These are phyloP conservation scores for Malthinus flaveolus DNA, from an alignment of 2,888 invertebrate genomes.

Conservation along the genomic window DNA sequence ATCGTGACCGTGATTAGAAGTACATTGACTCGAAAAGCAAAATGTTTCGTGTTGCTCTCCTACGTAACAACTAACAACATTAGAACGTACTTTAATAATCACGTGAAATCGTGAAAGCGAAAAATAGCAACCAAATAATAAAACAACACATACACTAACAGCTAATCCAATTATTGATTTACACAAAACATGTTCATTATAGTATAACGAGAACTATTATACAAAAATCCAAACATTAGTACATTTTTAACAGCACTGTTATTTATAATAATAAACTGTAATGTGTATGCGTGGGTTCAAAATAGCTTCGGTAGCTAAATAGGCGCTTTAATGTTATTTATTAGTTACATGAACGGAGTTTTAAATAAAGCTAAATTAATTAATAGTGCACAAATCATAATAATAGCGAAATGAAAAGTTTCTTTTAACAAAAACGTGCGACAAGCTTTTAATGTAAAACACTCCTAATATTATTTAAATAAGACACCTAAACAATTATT, in stretches of 20 bases:
- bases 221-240: too few species aligned
- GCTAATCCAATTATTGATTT: conserved; percentile 18
- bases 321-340: neutral
- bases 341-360: neutral
- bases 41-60: conserved; percentile 15
- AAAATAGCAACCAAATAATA: conserved; percentile 5
- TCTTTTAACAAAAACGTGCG: too few species aligned
- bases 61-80: conserved; percentile 7
- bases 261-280: neutral
- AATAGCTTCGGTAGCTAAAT: conserved; percentile 6
- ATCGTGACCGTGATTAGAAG: conserved; percentile 16
- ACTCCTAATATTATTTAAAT: too few species aligned
- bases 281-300: neutral
- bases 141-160: conserved; percentile 2
- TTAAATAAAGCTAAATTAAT: too few species aligned
- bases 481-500: too few species aligned
- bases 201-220: neutral
- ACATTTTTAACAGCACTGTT: too few species aligned
- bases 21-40: conserved; percentile 18
- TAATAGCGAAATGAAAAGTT: too few species aligned
- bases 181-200: conserved; percentile 5
- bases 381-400: too few species aligned
- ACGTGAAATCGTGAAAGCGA: conserved; percentile 2
- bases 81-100: conserved; percentile 14
- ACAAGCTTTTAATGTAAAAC: too few species aligned